Evolutionary conservation across 2,113 vertebrate genomes (phyloP).

Genomic region (Lycaon pictus): DNA sequence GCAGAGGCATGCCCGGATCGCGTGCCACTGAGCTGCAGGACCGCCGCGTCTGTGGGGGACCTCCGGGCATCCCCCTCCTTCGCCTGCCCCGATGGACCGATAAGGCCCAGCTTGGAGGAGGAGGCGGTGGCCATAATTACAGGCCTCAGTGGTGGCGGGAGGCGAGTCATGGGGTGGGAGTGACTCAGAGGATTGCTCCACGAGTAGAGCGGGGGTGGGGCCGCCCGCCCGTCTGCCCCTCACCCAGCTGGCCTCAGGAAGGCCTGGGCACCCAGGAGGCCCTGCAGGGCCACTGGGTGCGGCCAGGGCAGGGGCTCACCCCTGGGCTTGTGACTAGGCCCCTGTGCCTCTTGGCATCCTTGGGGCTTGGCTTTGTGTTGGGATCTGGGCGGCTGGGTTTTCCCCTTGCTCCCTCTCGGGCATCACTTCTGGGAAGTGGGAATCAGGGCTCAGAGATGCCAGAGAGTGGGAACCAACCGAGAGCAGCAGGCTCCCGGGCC

Average conservation of each 20-base stretch:
- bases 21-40: background rate
- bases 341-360: conserved; percentile 31
- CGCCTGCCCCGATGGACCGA: conserved; percentile 57
- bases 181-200: conserved; percentile 79
- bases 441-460: conserved; percentile 10
- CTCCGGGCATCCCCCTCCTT: conserved; percentile 27
- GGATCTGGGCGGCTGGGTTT: conserved; percentile 39
- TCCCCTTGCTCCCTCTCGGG: conserved; percentile 29
- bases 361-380: background rate
- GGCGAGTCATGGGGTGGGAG: conserved; percentile 77
- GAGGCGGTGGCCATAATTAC: conserved; percentile 66
- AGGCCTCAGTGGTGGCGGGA: conserved; percentile 62
- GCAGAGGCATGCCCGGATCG: background rate
- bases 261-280: background rate
- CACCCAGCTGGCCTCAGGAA: background rate
- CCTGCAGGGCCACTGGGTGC: background rate
- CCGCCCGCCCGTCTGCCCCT: conserved; percentile 29
- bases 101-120: conserved; percentile 64
- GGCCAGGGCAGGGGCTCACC: background rate
- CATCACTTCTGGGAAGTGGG: conserved; percentile 64
- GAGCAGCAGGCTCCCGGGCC: background rate
- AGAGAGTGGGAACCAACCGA: fast-evolving
- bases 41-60: background rate
- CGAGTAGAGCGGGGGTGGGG: background rate
- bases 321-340: background rate